A percentile compares a stretch with the other conserved stretches of the same genome.
Conservation (phyloP, 2,113 vertebrate genomes). For the Motacilla alba region DNA sequence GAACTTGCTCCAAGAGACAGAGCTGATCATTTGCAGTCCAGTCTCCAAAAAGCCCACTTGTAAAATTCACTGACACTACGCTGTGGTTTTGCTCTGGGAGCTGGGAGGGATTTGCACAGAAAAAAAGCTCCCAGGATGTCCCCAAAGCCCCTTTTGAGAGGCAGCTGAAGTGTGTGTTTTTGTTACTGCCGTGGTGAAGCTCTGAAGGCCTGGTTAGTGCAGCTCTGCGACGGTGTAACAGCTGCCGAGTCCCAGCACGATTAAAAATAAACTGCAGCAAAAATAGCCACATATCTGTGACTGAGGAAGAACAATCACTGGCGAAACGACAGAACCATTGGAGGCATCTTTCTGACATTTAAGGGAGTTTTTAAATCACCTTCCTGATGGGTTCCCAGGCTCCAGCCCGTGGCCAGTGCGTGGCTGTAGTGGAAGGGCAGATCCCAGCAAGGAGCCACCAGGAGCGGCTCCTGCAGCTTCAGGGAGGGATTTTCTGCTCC, state of each 20-base stretch:
- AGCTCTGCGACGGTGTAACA: background rate
- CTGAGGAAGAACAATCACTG: background rate
- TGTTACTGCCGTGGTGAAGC: rapidly evolving
- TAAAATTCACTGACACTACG: rapidly evolving
- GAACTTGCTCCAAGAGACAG: background rate
- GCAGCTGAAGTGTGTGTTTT: background rate
- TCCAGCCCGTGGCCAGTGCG: rapidly evolving
- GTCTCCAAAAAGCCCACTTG: background rate
- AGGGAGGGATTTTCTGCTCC: background rate
- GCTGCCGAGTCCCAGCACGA: background rate
- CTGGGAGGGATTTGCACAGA: background rate
- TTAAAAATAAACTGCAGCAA: background rate
- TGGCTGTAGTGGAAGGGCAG: background rate
- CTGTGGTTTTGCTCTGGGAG: background rate
- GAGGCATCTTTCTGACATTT: background rate
- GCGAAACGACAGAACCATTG: rapidly evolving
- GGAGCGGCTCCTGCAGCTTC: background rate
- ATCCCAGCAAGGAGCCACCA: background rate
- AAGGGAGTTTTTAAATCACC: background rate
- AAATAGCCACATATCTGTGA: background rate
- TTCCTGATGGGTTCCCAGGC: background rate
- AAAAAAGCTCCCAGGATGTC: background rate
- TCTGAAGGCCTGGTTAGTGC: background rate
- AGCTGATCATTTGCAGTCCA: background rate
- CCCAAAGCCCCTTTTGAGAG: background rate